Percentiles rank a stretch among this genome's conserved stretches.
Conservation (phyloP, 2,797 vertebrate genomes). For the Coregonus ussuriensis region DNA sequence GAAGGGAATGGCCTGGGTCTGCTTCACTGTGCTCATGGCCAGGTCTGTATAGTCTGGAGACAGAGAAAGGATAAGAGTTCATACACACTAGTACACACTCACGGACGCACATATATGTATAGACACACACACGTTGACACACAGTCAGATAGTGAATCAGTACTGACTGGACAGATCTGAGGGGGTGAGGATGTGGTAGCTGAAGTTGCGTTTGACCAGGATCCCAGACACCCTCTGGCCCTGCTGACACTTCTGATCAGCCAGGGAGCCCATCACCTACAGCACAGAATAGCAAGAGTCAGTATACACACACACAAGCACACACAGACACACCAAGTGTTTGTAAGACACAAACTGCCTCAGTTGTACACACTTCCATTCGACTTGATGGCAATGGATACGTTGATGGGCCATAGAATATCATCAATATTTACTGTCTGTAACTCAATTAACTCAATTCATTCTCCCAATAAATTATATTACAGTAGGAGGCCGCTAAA, state of each 20-base stretch:
- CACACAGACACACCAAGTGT: not conserved
- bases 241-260: slow-evolving; percentile 90
- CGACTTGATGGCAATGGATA: not conserved
- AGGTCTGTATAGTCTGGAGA: slow-evolving; percentile 89
- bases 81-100: not conserved
- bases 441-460: not conserved
- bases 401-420: not conserved
- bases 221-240: slow-evolving; percentile 94
- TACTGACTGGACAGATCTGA: slow-evolving; percentile 92
- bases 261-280: slow-evolving; percentile 94
- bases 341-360: not conserved
- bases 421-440: not conserved
- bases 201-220: slow-evolving; percentile 95
- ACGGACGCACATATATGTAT: not conserved
- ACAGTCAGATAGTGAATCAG: not conserved
- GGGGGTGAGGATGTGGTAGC: slow-evolving; percentile 92
- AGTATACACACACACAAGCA: not conserved
- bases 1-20: slow-evolving; percentile 90
- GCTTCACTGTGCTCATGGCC: slow-evolving; percentile 91
- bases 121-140: not conserved
- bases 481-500: not conserved
- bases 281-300: slow-evolving; percentile 56
- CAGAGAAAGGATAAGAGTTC: slow-evolving; percentile 7
- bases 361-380: not conserved
- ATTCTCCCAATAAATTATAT: not conserved